Conservation (phyloP, 2,888 invertebrate species). For the Dicycla oo region DNA sequence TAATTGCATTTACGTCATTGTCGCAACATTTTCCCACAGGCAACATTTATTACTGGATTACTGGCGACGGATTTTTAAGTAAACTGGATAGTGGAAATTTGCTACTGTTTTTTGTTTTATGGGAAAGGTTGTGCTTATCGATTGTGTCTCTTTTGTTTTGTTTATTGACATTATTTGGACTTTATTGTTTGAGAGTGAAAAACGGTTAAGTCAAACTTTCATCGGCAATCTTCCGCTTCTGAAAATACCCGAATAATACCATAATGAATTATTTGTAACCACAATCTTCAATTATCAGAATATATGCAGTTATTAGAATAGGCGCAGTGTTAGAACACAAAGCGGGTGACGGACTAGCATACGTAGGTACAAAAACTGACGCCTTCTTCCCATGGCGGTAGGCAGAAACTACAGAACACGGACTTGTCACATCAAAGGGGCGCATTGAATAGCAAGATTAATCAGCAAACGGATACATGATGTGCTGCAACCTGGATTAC, state of each 20-base stretch:
- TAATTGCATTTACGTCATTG: slow-evolving; percentile 76
- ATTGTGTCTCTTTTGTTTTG: background rate
- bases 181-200: background rate
- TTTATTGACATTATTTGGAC: background rate
- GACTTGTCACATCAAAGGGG: slow-evolving; percentile 16
- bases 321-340: slow-evolving; percentile 3
- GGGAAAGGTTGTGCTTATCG: background rate
- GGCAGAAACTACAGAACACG: no score
- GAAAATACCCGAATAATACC: background rate
- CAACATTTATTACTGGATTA: slow-evolving; percentile 58
- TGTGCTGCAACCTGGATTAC: slow-evolving; percentile 15
- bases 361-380: no score
- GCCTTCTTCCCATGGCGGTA: no score
- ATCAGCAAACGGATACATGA: slow-evolving; percentile 15
- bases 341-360: background rate
- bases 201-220: no score
- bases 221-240: background rate
- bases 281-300: background rate
- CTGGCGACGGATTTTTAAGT: slow-evolving; percentile 33
- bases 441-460: slow-evolving; percentile 4
- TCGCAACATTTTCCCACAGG: slow-evolving; percentile 69
- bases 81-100: slow-evolving; percentile 12
- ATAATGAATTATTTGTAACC: background rate
- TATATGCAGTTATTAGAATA: background rate
- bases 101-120: slow-evolving; percentile 7